Base-by-base conservation (phyloP, 2,113 vertebrate species). In the Heterotis niloticus region DNA sequence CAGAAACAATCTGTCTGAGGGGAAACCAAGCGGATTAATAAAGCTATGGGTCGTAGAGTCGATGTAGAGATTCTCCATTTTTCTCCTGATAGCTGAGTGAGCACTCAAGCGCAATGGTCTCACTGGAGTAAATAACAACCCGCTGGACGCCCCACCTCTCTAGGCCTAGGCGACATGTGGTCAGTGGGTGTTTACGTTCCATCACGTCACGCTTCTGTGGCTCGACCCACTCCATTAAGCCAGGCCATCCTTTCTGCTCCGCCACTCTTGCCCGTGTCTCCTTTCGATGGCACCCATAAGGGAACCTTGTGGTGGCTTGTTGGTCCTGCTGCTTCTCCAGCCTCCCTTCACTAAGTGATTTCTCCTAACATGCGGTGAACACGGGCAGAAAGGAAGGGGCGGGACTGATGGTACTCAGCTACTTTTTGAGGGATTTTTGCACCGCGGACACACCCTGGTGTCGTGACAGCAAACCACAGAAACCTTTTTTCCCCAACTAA, bases 11-110 rank as follows among this genome's bases (percentile, higher is more conserved):
- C 70, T 73, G 18, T 73, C n/a, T 73, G 56, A 75, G 60, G 76
- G 78, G 67, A 79, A 76, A 82, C 60, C 59, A 77, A 81, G 67
- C 72, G 78, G 44, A 87, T 83, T 28, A 81, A 67, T 87, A 89
- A 90, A 88, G 90, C 90, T 85, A 88, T 77, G 20, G n/a, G 77
- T 82, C 82, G 52, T 12, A 70, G 26, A 69, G 52, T 66, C n/a
- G 5, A 57, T 51, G 34, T 23, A 68, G 13, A 54, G 60, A 60
- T 34, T 60, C 54, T 57, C 10, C 28, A 17, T 17, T 59, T 60
- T 34, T 64, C 66, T 60, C 18, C 74, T 77, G 83, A 78, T 76
- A 86, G 74, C 79, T 59, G 68, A 79, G 82, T 81, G 65, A 64
- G 77, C 78, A 57, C 78, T 82, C 76, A 80, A 85, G 83, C 68